A percentile compares a stretch with the other conserved stretches of the same genome.
These are phyloP conservation scores for Gallinago solitaria DNA, from an alignment of 2,797 vertebrate genomes.

Conservation along the genomic window DNA sequence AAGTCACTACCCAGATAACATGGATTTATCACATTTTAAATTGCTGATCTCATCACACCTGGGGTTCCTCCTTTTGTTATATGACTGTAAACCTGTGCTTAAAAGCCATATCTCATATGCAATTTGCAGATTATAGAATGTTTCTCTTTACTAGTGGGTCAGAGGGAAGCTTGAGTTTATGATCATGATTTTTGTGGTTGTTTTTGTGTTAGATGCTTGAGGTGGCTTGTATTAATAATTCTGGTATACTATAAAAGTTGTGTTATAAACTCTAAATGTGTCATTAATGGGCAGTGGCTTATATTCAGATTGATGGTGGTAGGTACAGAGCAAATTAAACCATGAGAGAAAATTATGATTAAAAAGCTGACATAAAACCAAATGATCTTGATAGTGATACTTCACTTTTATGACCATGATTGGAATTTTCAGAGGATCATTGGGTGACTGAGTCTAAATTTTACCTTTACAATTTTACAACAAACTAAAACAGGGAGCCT, in stretches of 20 bases:
- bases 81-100: background rate
- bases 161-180: background rate
- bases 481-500: background rate
- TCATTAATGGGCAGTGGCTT: constrained; percentile 14
- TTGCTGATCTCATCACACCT: background rate
- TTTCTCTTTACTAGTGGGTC: constrained; percentile 2
- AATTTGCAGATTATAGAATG: background rate
- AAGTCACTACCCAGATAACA: background rate
- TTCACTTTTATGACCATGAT: constrained; percentile 21
- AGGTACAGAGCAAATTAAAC: constrained; percentile 40
- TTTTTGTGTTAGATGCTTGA: background rate
- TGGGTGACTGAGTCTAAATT: background rate
- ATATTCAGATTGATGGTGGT: background rate
- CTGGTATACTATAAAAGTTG: background rate
- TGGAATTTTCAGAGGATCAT: background rate
- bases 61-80: background rate
- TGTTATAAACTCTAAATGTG: background rate
- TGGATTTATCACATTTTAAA: background rate
- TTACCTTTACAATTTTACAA: background rate
- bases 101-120: background rate
- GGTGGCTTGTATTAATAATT: constrained; percentile 21
- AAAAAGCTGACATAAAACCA: constrained; percentile 49
- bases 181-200: background rate
- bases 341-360: constrained; percentile 29
- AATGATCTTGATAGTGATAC: constrained; percentile 17